A percentile compares a stretch with the other conserved stretches of the same genome.
Evolutionary conservation across 2,113 vertebrate species (phyloP).

Genomic region (Climacteris rufus): DNA sequence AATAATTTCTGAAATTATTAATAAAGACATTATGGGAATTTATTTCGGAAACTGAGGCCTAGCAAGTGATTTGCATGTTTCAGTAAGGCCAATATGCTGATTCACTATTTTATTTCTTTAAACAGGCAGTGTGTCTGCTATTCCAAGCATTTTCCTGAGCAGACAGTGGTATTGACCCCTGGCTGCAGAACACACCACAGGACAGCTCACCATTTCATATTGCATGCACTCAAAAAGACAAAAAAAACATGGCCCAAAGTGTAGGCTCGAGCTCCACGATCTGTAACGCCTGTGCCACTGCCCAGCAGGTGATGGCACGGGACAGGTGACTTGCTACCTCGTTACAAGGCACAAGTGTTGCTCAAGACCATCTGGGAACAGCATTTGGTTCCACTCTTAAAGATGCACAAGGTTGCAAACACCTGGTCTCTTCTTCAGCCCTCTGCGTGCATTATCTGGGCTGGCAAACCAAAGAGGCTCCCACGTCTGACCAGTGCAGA

Average conservation of each 20-base stretch:
- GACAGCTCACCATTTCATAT: neutral
- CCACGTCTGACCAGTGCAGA: fast-evolving
- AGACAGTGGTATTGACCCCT: neutral
- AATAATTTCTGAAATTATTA: neutral
- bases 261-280: neutral
- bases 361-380: neutral
- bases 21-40: neutral
- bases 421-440: neutral
- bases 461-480: neutral
- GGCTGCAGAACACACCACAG: neutral
- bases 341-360: neutral
- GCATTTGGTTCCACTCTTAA: neutral
- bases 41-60: neutral
- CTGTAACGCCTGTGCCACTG: too few relatives aligned
- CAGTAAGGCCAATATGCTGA: neutral
- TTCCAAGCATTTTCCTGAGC: neutral
- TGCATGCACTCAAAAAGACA: neutral
- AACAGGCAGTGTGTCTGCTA: neutral
- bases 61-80: neutral
- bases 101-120: neutral
- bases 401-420: neutral
- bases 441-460: fast-evolving
- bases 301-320: neutral
- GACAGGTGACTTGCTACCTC: neutral
- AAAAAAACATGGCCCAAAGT: neutral